These are phyloP conservation scores for Gasteruption jaculator DNA, from an alignment of 2,888 invertebrate genomes.

Conservation along the genomic window DNA sequence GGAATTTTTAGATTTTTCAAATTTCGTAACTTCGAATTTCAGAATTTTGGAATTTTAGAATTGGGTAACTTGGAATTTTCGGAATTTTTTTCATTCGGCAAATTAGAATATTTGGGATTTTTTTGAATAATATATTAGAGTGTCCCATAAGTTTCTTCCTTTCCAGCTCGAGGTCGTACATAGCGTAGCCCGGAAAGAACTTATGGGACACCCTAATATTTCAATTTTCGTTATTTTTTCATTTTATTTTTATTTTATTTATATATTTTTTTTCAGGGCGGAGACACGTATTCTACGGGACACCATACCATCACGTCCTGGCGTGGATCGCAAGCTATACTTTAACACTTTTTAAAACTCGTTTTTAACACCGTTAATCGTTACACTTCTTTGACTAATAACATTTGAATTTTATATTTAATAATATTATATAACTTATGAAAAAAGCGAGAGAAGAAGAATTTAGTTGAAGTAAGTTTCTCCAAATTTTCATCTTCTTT, in stretches of 20 bases:
- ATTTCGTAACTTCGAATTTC: no score
- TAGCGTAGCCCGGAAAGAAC: no score
- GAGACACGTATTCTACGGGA: constrained; percentile 56
- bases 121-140: no score
- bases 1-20: no score
- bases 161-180: no score
- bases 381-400: constrained; percentile 36
- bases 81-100: no score
- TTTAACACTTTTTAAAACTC: constrained; percentile 40
- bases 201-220: no score
- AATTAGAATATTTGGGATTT: no score
- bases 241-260: constrained; percentile 11
- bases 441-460: constrained; percentile 29
- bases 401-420: constrained; percentile 42
- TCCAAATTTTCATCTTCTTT: constrained; percentile 3
- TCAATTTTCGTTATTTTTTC: constrained; percentile 12
- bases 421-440: constrained; percentile 45
- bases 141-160: no score
- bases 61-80: no score
- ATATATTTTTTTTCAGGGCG: constrained; percentile 32
- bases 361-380: constrained; percentile 40
- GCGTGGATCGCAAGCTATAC: constrained; percentile 57
- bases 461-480: constrained; percentile 4
- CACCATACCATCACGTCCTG: constrained; percentile 56
- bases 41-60: no score